phyloP scores from a whole-genome alignment of 2,113 vertebrate genomes.

The Cyphomyrus plagiostoma region DNA sequence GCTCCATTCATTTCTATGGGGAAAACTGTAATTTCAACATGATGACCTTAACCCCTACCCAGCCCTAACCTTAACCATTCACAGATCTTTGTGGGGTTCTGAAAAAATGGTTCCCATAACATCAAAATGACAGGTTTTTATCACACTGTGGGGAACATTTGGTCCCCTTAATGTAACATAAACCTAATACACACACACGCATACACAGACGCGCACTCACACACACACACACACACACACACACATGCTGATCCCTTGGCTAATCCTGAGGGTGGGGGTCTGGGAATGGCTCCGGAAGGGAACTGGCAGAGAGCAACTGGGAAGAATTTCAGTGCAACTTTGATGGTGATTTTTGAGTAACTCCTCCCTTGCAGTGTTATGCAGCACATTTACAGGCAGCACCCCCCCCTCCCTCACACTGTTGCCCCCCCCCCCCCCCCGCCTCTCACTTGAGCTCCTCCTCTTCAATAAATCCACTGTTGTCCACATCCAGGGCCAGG shows the following conservation, averaged over 20 bases:
- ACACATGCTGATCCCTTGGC: neutral
- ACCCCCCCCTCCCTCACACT: neutral
- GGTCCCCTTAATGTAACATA: no score
- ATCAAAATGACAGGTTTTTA: no score
- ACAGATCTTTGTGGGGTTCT: no score
- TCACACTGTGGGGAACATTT: no score
- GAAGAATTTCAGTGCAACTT: neutral
- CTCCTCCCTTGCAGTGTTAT: neutral
- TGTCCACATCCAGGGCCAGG: conserved; percentile 70
- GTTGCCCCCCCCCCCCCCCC: neutral
- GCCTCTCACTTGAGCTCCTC: conserved; percentile 70
- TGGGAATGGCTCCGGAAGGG: neutral
- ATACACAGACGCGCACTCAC: no score
- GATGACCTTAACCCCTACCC: no score
- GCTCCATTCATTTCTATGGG: no score
- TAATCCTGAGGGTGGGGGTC: neutral
- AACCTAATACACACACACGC: no score
- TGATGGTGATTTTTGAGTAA: neutral
- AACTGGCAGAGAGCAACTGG: neutral
- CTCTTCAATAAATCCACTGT: conserved; percentile 73
- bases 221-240: neutral
- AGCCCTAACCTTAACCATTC: no score
- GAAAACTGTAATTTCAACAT: no score
- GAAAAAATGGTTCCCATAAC: no score
- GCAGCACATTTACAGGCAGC: neutral